Evolutionary conservation across 2,888 invertebrate species (phyloP).

Genomic region (Chaitophorus viminalis): DNA sequence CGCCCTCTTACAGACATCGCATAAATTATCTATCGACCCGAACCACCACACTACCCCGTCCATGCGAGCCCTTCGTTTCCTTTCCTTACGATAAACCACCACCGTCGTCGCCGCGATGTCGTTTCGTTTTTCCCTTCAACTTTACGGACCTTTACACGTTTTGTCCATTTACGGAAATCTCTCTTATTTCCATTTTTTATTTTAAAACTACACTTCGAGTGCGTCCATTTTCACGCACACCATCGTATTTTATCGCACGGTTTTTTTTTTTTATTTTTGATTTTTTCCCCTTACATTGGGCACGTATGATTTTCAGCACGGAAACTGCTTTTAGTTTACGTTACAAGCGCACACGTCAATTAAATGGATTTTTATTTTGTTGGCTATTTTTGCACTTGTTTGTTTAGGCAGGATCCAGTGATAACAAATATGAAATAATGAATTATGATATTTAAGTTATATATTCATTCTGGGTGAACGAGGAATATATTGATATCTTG

Average conservation of each 20-base stretch:
- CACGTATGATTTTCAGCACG: too few relatives aligned
- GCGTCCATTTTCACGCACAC: not conserved
- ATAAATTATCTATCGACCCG: constrained; percentile 61
- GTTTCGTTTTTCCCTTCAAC: constrained; percentile 40
- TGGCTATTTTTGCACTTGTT: too few relatives aligned
- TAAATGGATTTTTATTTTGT: too few relatives aligned
- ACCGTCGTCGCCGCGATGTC: not conserved
- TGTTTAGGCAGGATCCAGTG: too few relatives aligned
- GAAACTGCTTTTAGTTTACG: too few relatives aligned
- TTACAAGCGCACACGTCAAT: too few relatives aligned
- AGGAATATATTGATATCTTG: too few relatives aligned
- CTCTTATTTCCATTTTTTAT: not conserved
- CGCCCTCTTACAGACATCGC: constrained; percentile 54
- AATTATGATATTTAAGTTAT: too few relatives aligned
- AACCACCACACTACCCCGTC: not conserved
- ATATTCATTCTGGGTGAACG: too few relatives aligned
- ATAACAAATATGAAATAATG: too few relatives aligned
- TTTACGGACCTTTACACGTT: constrained; percentile 42
- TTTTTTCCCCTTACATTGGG: too few relatives aligned
- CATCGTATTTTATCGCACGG: not conserved
- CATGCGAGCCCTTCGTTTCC: constrained; percentile 31
- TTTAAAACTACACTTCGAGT: not conserved
- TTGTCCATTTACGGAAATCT: constrained; percentile 48
- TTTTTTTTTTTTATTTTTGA: too few relatives aligned
- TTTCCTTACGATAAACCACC: constrained; percentile 11